Conservation (phyloP, 2,113 vertebrate genomes). For the Takifugu bimaculatus region DNA sequence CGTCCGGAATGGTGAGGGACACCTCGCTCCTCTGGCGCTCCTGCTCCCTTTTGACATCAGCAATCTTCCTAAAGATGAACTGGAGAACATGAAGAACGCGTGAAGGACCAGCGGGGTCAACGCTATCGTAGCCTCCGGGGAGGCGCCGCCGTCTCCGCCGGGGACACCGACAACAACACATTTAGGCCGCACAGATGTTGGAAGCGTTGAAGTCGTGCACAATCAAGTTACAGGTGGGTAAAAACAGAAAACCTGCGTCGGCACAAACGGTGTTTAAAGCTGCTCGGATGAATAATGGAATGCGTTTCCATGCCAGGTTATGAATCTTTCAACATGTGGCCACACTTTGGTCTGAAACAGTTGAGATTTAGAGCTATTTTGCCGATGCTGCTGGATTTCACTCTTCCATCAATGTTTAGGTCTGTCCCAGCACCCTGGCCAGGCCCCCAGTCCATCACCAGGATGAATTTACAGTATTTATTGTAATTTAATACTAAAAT, state of each 20-base stretch:
- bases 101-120: neutral
- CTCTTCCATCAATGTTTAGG: no score
- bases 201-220: neutral
- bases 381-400: neutral
- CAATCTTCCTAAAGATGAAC: constrained; percentile 96
- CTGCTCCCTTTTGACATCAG: constrained; percentile 91
- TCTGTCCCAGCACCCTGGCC: no score
- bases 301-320: constrained; percentile 29
- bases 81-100: constrained; percentile 50
- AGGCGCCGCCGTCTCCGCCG: no score
- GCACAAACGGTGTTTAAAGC: constrained; percentile 13
- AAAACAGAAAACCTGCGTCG: neutral
- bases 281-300: constrained; percentile 53
- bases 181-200: neutral
- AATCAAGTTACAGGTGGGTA: neutral
- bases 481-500: no score
- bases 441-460: no score
- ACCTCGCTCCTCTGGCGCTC: constrained; percentile 91
- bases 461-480: no score
- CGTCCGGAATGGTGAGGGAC: constrained; percentile 89
- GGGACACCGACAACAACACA: no score
- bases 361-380: constrained; percentile 16
- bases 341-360: constrained; percentile 21
- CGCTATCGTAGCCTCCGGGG: neutral
- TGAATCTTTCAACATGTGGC: constrained; percentile 45